Conservation (phyloP, 1,140 invertebrate species). For the Bombus cullumanus region DNA sequence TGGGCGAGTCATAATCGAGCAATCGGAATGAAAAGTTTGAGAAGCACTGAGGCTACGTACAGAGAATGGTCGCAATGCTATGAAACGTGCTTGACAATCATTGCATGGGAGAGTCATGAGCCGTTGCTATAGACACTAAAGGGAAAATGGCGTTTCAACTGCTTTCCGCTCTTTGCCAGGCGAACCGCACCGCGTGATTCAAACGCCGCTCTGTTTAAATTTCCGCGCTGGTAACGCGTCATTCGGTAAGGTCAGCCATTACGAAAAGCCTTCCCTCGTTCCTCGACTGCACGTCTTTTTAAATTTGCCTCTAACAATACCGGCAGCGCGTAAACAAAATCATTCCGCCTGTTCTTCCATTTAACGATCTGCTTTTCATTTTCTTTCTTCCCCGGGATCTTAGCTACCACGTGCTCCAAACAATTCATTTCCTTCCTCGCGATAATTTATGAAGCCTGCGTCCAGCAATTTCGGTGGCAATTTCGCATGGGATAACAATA, state of each 20-base stretch:
- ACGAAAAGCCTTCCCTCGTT: not conserved
- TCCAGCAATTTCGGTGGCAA: too few relatives aligned
- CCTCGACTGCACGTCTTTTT: not conserved
- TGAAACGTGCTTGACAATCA: conserved; percentile 7
- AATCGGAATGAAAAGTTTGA: conserved; percentile 4
- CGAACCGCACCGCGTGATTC: conserved; percentile 1
- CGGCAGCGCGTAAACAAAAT: not conserved
- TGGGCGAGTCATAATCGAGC: too few relatives aligned
- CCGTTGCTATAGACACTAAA: not conserved
- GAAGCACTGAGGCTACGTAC: not conserved
- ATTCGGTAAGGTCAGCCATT: conserved; percentile 7
- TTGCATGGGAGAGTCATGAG: conserved; percentile 11
- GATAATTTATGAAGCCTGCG: too few relatives aligned
- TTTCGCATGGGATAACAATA: too few relatives aligned
- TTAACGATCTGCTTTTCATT: too few relatives aligned
- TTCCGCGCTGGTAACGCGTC: not conserved
- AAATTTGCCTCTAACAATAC: not conserved
- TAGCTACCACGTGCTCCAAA: too few relatives aligned
- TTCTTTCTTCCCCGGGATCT: not conserved
- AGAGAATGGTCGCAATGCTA: not conserved
- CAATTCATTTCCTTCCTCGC: too few relatives aligned
- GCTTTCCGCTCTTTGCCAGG: conserved; percentile 2
- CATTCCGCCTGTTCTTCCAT: not conserved
- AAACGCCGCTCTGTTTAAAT: conserved; percentile 14
- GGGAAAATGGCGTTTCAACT: conserved; percentile 21